Evolutionary conservation across 2,888 invertebrate species (phyloP).

Genomic region (Zelleria hepariella): DNA sequence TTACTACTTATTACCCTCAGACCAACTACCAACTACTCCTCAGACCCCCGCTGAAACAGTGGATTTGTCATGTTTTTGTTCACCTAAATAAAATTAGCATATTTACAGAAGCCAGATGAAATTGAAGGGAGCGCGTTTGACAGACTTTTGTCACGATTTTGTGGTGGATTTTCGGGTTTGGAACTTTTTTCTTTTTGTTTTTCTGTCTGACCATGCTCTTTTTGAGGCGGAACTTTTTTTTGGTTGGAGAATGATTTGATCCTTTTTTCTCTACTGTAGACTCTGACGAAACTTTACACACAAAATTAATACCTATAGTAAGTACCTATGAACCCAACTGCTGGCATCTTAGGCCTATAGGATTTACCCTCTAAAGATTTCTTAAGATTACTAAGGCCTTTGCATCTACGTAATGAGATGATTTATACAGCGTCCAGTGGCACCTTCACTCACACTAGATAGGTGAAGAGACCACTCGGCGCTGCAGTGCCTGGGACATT

Average conservation of each 20-base stretch:
- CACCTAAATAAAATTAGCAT: neutral
- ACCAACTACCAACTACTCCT: slow-evolving; percentile 19
- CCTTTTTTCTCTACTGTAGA: no score
- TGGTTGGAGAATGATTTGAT: neutral
- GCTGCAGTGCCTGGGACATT: no score
- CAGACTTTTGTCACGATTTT: slow-evolving; percentile 35
- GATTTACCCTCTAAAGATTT: no score
- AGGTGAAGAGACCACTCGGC: no score
- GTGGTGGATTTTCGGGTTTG: slow-evolving; percentile 39
- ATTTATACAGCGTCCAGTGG: no score
- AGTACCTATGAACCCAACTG: no score
- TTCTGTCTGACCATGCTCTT: slow-evolving; percentile 13
- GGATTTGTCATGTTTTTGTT: slow-evolving; percentile 51
- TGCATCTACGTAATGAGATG: no score
- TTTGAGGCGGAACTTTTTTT: neutral
- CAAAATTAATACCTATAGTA: no score
- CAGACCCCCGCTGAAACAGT: slow-evolving; percentile 32
- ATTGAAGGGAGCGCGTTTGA: slow-evolving; percentile 26
- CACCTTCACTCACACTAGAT: no score
- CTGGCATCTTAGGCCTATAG: no score
- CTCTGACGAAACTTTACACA: no score
- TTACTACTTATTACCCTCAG: slow-evolving; percentile 7
- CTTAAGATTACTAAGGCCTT: no score
- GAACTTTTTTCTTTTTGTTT: slow-evolving; percentile 38
- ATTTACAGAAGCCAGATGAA: slow-evolving; percentile 26